Conservation (phyloP, 2,888 invertebrate species). For the Frankliniella fusca region DNA sequence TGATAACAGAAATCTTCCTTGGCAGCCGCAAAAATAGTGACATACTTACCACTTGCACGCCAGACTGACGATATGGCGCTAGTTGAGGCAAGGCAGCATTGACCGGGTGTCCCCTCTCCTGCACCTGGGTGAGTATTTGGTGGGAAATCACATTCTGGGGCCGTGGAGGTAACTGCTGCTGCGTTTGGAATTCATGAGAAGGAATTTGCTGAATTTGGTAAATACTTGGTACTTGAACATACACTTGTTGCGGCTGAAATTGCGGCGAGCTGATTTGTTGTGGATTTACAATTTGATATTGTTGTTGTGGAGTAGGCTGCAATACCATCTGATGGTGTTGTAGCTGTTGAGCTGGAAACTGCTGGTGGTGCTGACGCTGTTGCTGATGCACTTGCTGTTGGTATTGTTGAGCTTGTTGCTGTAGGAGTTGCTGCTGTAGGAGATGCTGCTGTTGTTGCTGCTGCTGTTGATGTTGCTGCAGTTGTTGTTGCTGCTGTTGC, state of each 20-base stretch:
- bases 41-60: too few relatives aligned
- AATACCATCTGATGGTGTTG: not conserved
- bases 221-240: not conserved
- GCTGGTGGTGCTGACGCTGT: not conserved
- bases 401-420: not conserved
- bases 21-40: too few relatives aligned
- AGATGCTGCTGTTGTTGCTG: not conserved
- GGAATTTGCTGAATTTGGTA: not conserved
- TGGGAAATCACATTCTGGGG: too few relatives aligned
- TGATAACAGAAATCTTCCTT: not conserved
- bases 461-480: not conserved
- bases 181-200: too few relatives aligned
- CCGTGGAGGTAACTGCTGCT: too few relatives aligned
- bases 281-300: not conserved
- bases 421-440: not conserved
- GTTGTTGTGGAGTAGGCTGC: not conserved
- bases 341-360: too few relatives aligned
- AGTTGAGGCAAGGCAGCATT: too few relatives aligned
- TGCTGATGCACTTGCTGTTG: not conserved
- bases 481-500: not conserved
- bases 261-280: not conserved
- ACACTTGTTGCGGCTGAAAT: not conserved
- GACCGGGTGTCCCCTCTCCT: too few relatives aligned
- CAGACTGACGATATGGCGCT: too few relatives aligned
- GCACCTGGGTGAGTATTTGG: too few relatives aligned